Base-by-base conservation (phyloP, 2,888 invertebrate species). In the Meganola albula region DNA sequence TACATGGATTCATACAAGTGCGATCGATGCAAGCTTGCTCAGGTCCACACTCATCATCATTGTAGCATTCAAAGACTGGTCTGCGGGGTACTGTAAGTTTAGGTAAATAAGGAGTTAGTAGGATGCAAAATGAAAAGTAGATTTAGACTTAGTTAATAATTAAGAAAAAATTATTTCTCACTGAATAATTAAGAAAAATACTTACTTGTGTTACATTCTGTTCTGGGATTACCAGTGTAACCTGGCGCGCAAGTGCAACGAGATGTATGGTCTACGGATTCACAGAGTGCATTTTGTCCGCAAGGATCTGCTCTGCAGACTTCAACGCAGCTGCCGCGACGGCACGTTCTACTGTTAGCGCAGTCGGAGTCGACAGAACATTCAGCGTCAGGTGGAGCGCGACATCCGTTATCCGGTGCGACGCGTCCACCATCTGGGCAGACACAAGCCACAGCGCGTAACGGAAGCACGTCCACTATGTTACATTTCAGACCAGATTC, bases 361-460 rank as follows among this genome's bases (percentile, higher is more conserved):
- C 96, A 97, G 44, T 96, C 94, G 1, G 89, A 84, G 68, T 95
- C 93, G 1, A 84, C 76, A 28, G 89, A 87, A 61, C 95, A 96
- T 53, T 92, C 90, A 2, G 88, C 80, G 40, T 86, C 83, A 22
- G 87, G 88, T 12, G 88, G 87, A 12, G 82, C 69, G 43, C 90
- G 89, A 69, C 96, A 96, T 44, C 90, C 90, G 48, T 92, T 93
- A 32, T 91, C 90, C 4, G 87, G 87, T 45, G 93, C 92, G 0
- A 91, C 90, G 24, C 93, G 88, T 1, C 93, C 93, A 41, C 95
- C 95, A 22, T 92, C 88, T 9, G 95, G 93, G 74, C 96, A 97
- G 58, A 93, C 90, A 64, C 96, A 96, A 53, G 95, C 93, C 53
- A 96, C 91, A 0, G 95, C 95, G 30, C 95, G 89, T 43, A 95